Conservation (phyloP, 2,797 vertebrate genomes). For the Brotula barbata region DNA sequence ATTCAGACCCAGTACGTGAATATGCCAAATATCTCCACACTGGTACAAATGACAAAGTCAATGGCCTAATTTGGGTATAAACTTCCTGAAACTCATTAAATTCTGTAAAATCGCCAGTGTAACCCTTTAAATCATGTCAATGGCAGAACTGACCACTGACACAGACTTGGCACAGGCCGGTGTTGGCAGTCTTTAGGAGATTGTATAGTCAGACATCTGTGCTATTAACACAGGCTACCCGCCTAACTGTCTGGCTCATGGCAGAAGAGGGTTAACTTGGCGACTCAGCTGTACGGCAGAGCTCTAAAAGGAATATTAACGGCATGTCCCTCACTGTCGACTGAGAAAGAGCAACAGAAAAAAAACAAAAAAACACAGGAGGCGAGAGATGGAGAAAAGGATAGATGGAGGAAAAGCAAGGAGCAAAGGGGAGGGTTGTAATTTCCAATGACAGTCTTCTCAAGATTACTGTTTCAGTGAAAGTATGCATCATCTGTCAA, state of each 20-base stretch:
- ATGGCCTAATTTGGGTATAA: not conserved
- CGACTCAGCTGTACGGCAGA: slow-evolving; percentile 51
- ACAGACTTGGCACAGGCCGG: slow-evolving; percentile 30
- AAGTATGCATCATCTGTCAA: slow-evolving; percentile 81
- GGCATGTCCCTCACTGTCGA: slow-evolving; percentile 62
- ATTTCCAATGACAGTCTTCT: slow-evolving; percentile 79
- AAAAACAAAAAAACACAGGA: slow-evolving; percentile 1
- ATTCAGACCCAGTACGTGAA: too few relatives aligned
- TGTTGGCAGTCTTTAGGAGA: slow-evolving; percentile 29
- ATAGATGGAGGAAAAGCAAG: slow-evolving; percentile 38
- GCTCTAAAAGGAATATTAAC: slow-evolving; percentile 72
- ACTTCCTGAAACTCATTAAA: slow-evolving; percentile 9
- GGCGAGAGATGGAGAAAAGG: slow-evolving; percentile 34
- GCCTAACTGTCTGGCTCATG: slow-evolving; percentile 49
- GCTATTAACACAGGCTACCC: slow-evolving; percentile 58
- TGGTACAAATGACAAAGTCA: too few relatives aligned
- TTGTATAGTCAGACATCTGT: slow-evolving; percentile 53
- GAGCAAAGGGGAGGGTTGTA: slow-evolving; percentile 65
- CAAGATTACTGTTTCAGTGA: slow-evolving; percentile 76
- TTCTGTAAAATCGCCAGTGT: too few relatives aligned
- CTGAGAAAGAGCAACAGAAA: slow-evolving; percentile 50
- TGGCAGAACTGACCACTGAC: slow-evolving; percentile 29
- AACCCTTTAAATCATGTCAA: slow-evolving; percentile 5
- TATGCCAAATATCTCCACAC: too few relatives aligned
- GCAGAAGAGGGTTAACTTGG: slow-evolving; percentile 61